Conservation (phyloP, 2,888 invertebrate genomes). For the Drosophila multiciliata region DNA sequence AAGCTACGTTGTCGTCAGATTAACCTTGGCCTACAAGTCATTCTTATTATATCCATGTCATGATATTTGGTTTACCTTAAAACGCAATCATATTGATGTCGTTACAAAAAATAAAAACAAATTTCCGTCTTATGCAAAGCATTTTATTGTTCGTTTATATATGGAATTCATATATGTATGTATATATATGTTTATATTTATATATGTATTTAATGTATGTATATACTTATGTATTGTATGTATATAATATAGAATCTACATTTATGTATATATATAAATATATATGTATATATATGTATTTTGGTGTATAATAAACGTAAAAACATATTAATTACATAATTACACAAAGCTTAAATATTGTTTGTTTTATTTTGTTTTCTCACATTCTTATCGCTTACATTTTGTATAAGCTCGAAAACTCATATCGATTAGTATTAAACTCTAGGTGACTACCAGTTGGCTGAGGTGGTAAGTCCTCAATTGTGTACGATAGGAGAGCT, state of each 20-base stretch:
- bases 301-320: conserved; percentile 66
- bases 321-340: conserved; percentile 71
- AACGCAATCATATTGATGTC: conserved; percentile 15
- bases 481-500: conserved; percentile 75
- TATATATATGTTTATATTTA: conserved; percentile 22
- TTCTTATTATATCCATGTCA: neutral
- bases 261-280: conserved; percentile 38
- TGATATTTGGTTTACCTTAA: neutral
- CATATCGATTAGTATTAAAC: conserved; percentile 80
- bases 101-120: neutral
- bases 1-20: neutral
- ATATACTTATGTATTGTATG: conserved; percentile 47
- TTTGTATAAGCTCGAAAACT: conserved; percentile 76
- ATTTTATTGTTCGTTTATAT: conserved; percentile 71
- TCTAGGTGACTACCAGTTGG: conserved; percentile 82
- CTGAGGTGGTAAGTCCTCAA: conserved; percentile 80
- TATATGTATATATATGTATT: conserved; percentile 60
- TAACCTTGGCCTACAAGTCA: neutral
- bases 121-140: conserved; percentile 62
- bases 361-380: conserved; percentile 38
- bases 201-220: conserved; percentile 37
- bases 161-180: conserved; percentile 65
- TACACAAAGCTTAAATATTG: conserved; percentile 72
- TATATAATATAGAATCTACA: conserved; percentile 53
- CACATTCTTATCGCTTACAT: conserved; percentile 70